A percentile compares a stretch with the other conserved stretches of the same genome.
These are phyloP conservation scores for Castor canadensis DNA, from an alignment of 2,113 vertebrate genomes.

Conservation along the genomic window DNA sequence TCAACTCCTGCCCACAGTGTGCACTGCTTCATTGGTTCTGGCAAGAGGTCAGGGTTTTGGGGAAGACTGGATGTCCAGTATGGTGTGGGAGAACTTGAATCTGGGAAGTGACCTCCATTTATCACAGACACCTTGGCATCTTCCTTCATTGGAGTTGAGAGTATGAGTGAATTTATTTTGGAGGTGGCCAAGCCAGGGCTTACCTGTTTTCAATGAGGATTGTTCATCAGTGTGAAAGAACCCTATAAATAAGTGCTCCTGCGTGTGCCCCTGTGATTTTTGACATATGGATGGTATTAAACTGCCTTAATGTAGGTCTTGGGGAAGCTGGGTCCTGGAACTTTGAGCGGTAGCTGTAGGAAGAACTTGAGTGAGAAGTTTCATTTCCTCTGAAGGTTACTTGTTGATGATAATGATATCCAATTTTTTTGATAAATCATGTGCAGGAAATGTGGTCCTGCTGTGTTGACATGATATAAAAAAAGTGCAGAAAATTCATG, in stretches of 20 bases:
- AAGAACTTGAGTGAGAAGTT: neutral
- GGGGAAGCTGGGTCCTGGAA: neutral
- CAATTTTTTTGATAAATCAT: neutral
- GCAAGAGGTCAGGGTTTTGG: neutral
- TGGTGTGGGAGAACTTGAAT: neutral
- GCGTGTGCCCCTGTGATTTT: neutral
- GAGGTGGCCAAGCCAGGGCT: neutral
- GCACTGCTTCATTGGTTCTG: neutral
- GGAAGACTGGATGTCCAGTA: neutral
- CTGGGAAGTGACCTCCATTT: neutral
- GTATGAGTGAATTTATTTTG: neutral
- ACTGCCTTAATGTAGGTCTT: neutral
- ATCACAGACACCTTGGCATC: neutral
- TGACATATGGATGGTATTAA: neutral
- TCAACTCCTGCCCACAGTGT: neutral
- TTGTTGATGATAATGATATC: neutral
- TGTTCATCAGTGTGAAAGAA: neutral
- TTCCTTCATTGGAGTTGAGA: neutral
- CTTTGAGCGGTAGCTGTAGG: neutral
- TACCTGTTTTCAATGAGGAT: constrained; percentile 31
- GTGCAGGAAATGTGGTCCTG: neutral
- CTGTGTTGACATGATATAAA: neutral
- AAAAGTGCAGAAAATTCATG: neutral
- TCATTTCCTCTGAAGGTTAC: neutral
- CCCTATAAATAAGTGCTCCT: neutral